phyloP scores from a whole-genome alignment of 2,888 invertebrate species.

The Yponomeuta sedellus region DNA sequence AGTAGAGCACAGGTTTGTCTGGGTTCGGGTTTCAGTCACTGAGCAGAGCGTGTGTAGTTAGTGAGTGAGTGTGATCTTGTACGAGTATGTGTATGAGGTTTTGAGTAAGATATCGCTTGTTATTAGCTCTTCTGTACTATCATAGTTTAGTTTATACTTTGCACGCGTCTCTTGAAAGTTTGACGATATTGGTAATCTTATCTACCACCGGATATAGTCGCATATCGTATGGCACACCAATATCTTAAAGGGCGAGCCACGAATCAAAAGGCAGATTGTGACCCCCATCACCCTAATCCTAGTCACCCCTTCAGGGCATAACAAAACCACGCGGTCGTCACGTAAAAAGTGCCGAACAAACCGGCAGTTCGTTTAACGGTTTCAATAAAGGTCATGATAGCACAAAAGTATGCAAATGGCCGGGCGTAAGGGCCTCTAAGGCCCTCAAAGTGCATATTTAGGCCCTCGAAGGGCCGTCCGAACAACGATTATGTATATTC shows the following conservation, averaged over 20 bases:
- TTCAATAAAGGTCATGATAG: constrained; percentile 23
- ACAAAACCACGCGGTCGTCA: neutral
- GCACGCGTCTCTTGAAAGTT: too few species aligned
- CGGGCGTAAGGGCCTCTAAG: constrained; percentile 8
- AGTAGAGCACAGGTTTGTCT: too few species aligned
- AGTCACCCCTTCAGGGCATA: neutral
- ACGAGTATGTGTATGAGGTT: too few species aligned
- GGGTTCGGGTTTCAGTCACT: too few species aligned
- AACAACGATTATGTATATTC: neutral
- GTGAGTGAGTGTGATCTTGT: too few species aligned
- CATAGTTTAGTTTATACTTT: too few species aligned
- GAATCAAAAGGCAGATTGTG: neutral
- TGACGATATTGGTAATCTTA: too few species aligned
- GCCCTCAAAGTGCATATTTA: constrained; percentile 7
- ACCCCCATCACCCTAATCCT: neutral
- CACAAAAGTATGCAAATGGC: constrained; percentile 26
- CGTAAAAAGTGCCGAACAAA: constrained; percentile 13
- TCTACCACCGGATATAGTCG: too few species aligned
- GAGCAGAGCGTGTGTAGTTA: too few species aligned
- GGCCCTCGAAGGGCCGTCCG: constrained; percentile 3
- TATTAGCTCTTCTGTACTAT: too few species aligned
- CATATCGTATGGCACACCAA: neutral
- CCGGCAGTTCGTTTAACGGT: constrained; percentile 16
- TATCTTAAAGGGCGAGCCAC: neutral
- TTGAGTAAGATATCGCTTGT: too few species aligned